A percentile compares a stretch with the other conserved stretches of the same genome.
phyloP scores from a whole-genome alignment of 2,113 vertebrate genomes.

The Podarcis muralis region DNA sequence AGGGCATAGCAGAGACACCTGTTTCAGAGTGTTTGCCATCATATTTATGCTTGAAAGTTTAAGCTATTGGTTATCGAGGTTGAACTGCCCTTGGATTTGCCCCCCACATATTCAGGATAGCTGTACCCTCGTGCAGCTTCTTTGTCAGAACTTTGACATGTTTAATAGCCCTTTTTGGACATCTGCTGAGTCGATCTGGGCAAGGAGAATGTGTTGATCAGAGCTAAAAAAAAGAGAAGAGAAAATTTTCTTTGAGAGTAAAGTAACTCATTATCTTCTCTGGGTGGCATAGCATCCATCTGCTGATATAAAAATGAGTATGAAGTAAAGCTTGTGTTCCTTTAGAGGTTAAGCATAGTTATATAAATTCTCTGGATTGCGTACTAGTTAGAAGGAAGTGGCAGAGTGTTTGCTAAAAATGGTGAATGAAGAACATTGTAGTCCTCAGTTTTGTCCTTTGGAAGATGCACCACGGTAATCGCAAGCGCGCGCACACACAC shows the following conservation, averaged over 20 bases:
- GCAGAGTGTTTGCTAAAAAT: conserved; percentile 21
- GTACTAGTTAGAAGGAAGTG: background rate
- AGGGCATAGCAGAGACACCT: background rate
- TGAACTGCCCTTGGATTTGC: background rate
- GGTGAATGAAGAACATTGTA: conserved; percentile 20
- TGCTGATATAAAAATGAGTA: background rate
- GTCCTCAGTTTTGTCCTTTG: conserved; percentile 20
- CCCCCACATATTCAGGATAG: background rate
- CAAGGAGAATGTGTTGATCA: background rate
- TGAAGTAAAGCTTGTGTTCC: background rate
- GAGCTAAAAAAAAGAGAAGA: background rate
- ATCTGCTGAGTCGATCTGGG: background rate
- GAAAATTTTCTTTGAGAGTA: background rate
- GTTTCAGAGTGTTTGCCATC: background rate
- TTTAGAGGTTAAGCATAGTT: background rate
- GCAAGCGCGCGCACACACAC: background rate
- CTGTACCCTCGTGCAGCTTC: background rate
- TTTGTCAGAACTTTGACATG: background rate
- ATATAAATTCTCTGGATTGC: background rate
- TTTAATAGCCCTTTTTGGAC: background rate
- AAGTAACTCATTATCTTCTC: too few relatives aligned
- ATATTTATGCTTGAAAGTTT: background rate
- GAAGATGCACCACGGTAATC: conserved; percentile 19
- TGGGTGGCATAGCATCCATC: background rate
- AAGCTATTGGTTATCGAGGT: background rate